Conservation (phyloP, 2,888 invertebrate species). For the Hermaeophaga mercurialis region DNA sequence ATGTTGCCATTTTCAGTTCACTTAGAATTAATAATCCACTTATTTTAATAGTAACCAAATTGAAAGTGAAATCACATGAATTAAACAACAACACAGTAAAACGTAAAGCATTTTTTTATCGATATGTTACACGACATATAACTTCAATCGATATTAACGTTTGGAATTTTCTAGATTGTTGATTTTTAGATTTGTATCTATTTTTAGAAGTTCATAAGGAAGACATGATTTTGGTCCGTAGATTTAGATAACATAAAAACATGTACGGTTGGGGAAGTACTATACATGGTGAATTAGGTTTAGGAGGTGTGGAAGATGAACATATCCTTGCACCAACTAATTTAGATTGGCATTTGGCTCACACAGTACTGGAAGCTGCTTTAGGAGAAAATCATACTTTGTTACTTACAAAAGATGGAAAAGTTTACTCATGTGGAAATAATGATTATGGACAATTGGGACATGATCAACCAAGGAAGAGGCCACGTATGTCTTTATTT, state of each 20-base stretch:
- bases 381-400: conserved; percentile 86
- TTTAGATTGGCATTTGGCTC: conserved; percentile 67
- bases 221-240: conserved; percentile 21
- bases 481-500: conserved; percentile 70
- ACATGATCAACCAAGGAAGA: conserved; percentile 68
- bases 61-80: conserved; percentile 22
- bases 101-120: neutral
- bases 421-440: conserved; percentile 88
- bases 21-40: conserved; percentile 3
- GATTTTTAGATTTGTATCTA: neutral
- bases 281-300: conserved; percentile 75
- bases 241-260: conserved; percentile 21
- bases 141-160: neutral
- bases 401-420: conserved; percentile 76
- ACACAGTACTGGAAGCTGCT: conserved; percentile 63
- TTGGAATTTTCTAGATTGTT: conserved; percentile 19
- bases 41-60: conserved; percentile 17
- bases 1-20: conserved; percentile 15
- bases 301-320: conserved; percentile 78
- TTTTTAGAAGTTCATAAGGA: conserved; percentile 24
- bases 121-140: neutral
- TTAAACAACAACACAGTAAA: conserved; percentile 19
- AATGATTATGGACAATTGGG: conserved; percentile 94
- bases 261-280: conserved; percentile 82
- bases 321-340: conserved; percentile 66